These are phyloP conservation scores for Orthonevra nobilis DNA, from an alignment of 2,888 invertebrate genomes.

Conservation along the genomic window DNA sequence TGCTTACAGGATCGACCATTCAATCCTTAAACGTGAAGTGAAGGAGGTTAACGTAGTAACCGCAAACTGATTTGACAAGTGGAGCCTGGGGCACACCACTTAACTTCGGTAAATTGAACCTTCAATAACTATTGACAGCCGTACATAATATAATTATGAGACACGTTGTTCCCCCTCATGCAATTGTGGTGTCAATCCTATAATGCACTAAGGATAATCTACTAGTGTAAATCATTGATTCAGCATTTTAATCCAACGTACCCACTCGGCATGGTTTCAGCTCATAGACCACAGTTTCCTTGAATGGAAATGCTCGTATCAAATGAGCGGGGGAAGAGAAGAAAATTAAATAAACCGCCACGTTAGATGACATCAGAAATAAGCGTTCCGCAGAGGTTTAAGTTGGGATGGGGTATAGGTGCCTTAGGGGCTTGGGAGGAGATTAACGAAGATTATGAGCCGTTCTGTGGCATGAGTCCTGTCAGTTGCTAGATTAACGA, in stretches of 20 bases:
- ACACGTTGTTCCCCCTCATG: neutral
- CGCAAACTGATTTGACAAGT: neutral
- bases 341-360: slow-evolving; percentile 30
- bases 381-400: slow-evolving; percentile 35
- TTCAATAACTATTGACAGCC: neutral
- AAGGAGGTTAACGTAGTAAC: neutral
- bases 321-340: slow-evolving; percentile 45
- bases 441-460: neutral
- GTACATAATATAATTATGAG: slow-evolving; percentile 10
- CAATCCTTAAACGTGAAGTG: neutral
- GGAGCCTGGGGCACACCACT: slow-evolving; percentile 1
- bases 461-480: neutral
- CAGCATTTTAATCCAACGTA: slow-evolving; percentile 28
- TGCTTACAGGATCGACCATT: slow-evolving; percentile 1
- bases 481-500: slow-evolving; percentile 41
- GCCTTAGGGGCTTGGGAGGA: slow-evolving; percentile 25
- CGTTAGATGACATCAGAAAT: slow-evolving; percentile 49
- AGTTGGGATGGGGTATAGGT: slow-evolving; percentile 47
- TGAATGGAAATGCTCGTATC: slow-evolving; percentile 27
- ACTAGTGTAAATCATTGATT: slow-evolving; percentile 25
- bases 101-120: slow-evolving; percentile 26
- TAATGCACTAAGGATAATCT: slow-evolving; percentile 41
- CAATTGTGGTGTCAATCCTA: slow-evolving; percentile 29
- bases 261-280: neutral
- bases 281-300: neutral